Base-by-base conservation (phyloP, 2,888 invertebrate genomes). In the Platycnemis pennipes region DNA sequence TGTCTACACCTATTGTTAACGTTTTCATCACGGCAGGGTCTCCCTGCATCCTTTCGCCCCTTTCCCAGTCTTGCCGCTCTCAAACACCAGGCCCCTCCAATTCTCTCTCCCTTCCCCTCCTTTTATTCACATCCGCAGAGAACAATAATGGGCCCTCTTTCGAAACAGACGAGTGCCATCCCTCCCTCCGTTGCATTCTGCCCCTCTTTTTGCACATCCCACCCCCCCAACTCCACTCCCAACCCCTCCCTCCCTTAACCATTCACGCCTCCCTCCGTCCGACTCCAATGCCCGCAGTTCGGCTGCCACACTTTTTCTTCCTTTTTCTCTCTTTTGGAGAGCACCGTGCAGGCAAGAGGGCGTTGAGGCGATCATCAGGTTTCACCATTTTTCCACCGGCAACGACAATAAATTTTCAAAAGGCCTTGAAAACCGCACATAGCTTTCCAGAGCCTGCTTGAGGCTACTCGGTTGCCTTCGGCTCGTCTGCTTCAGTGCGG, bases 1-100 rank as follows among this genome's bases (percentile, higher is more conserved):
- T 77, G 77, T 77, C 77, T 77, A 16, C 77, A 16, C 13, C 77
- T 77, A 77, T 77, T 77, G 77, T 77, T 77, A 77, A 77, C 4
- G 77, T 77, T 77, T 77, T 77, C 77, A 77, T 77, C 77, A 37
- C 77, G 77, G 77, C 37, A 37, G 37, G 13, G 31, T 26, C 26
- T 63, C 22, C n/a, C 63, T n/a, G 26, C 37, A 31, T 37, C 77
- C 26, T 37, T 37, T 77, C 16, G 13, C 77, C 37, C 77, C 11
- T 26, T 77, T 37, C 37, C 13, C 77, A 13, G 77, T 26, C 26
- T 2, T 7, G 26, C 26, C 26, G 63, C 63, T n/a, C 63, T 63
- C 37, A 44, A 19, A 45, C 87, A n/a, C 22, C 46, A 26, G n/a
- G 1, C 46, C 45, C 5, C 45, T 87, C 86, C 44, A 16, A 37